phyloP scores from a whole-genome alignment of 2,888 invertebrate species.

The Eilema caniola region DNA sequence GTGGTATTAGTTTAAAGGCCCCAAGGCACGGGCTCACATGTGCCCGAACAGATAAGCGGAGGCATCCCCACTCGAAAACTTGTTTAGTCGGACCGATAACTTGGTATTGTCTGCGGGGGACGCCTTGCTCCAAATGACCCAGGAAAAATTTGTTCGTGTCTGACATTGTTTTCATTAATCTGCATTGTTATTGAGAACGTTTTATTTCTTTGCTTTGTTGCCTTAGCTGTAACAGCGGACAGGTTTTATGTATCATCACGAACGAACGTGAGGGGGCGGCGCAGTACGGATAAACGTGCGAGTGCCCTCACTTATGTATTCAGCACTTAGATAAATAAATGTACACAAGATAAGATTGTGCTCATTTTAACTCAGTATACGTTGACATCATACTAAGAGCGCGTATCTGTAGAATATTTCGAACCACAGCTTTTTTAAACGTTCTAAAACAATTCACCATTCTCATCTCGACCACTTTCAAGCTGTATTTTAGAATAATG shows the following conservation, averaged over 20 bases:
- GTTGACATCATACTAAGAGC: slow-evolving; percentile 24
- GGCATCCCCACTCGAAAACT: slow-evolving; percentile 84
- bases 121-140: slow-evolving; percentile 49
- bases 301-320: slow-evolving; percentile 31
- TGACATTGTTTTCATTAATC: slow-evolving; percentile 56
- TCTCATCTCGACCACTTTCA: slow-evolving; percentile 6
- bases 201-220: slow-evolving; percentile 51
- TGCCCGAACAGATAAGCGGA: slow-evolving; percentile 82
- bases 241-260: slow-evolving; percentile 55
- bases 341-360: slow-evolving; percentile 47
- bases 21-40: slow-evolving; percentile 81
- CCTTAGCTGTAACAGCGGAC: slow-evolving; percentile 38
- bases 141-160: slow-evolving; percentile 58
- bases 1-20: slow-evolving; percentile 79
- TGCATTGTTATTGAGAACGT: slow-evolving; percentile 48
- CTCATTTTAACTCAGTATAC: slow-evolving; percentile 32
- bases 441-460: background rate
- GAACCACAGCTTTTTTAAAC: background rate
- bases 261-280: slow-evolving; percentile 51
- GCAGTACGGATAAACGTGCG: slow-evolving; percentile 35
- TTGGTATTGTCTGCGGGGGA: slow-evolving; percentile 79
- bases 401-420: slow-evolving; percentile 22
- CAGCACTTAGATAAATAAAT: slow-evolving; percentile 48
- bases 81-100: slow-evolving; percentile 82
- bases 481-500: slow-evolving; percentile 37